A percentile compares a stretch with the other conserved stretches of the same genome.
Conservation (phyloP, 2,888 invertebrate genomes). For the Drymonia ruficornis region DNA sequence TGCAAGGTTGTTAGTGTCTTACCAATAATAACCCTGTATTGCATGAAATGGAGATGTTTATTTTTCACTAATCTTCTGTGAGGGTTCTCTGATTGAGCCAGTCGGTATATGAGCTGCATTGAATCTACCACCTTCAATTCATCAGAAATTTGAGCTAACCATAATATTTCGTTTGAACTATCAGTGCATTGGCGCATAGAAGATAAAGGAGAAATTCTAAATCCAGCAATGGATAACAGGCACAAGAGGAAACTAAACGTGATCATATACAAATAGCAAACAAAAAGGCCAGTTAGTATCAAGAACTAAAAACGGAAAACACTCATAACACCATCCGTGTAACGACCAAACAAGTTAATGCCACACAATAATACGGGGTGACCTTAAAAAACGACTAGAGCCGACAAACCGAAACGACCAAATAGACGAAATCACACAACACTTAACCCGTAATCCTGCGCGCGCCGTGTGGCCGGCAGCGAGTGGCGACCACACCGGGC, state of each 20-base stretch:
- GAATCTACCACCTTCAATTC: too few relatives aligned
- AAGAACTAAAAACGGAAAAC: constrained; percentile 5
- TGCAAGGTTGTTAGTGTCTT: too few relatives aligned
- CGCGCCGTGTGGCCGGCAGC: constrained; percentile 24
- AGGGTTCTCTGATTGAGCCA: too few relatives aligned
- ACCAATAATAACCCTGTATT: too few relatives aligned
- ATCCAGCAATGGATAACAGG: not conserved
- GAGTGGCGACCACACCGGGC: constrained; percentile 30
- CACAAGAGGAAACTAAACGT: not conserved
- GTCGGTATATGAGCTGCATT: too few relatives aligned
- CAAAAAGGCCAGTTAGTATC: constrained; percentile 2
- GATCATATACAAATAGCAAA: not conserved
- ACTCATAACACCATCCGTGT: constrained; percentile 6
- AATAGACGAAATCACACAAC: constrained; percentile 12
- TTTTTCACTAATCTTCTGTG: too few relatives aligned
- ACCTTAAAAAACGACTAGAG: constrained; percentile 10
- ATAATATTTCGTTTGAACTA: too few relatives aligned
- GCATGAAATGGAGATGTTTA: too few relatives aligned
- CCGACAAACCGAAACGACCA: constrained; percentile 17
- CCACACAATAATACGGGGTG: constrained; percentile 1
- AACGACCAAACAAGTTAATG: constrained; percentile 22
- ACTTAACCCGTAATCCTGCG: constrained; percentile 5
- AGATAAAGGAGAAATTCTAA: not conserved
- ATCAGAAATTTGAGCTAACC: too few relatives aligned
- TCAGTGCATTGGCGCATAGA: not conserved